Evolutionary conservation across 2,888 invertebrate species (phyloP).

Genomic region (Cephus spinipes): DNA sequence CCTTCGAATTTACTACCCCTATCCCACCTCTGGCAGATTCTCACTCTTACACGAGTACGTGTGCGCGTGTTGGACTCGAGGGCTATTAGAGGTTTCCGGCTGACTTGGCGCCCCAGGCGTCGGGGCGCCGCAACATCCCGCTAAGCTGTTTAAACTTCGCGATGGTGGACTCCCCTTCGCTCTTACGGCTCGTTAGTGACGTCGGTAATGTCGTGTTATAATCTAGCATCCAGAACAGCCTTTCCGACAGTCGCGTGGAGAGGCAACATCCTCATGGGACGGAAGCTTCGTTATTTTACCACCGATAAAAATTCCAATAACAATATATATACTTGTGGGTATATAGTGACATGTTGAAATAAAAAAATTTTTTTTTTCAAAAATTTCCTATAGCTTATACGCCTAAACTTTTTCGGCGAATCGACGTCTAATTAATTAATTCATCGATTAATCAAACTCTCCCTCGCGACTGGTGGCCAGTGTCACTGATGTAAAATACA

Average conservation of each 20-base stretch:
- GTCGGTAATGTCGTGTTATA: slow-evolving; percentile 27
- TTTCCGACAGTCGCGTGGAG: not conserved
- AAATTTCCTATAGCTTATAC: not conserved
- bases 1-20: not conserved
- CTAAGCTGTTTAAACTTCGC: slow-evolving; percentile 61
- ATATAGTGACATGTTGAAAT: not conserved
- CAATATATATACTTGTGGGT: not conserved
- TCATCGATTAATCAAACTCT: not conserved
- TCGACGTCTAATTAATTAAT: not conserved
- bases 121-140: slow-evolving; percentile 61
- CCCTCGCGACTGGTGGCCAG: slow-evolving; percentile 33
- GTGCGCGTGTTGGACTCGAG: slow-evolving; percentile 30
- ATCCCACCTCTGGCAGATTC: not conserved
- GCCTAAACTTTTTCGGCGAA: not conserved
- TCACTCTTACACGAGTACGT: not conserved
- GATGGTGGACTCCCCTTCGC: slow-evolving; percentile 37
- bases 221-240: slow-evolving; percentile 19
- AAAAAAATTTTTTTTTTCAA: not conserved
- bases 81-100: slow-evolving; percentile 65
- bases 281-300: not conserved
- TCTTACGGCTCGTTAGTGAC: slow-evolving; percentile 44
- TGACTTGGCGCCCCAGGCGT: slow-evolving; percentile 59
- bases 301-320: not conserved
- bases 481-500: slow-evolving; percentile 32
- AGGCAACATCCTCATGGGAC: not conserved